These are phyloP conservation scores for Diplazon laetatorius DNA, from an alignment of 2,888 invertebrate genomes.

Conservation along the genomic window DNA sequence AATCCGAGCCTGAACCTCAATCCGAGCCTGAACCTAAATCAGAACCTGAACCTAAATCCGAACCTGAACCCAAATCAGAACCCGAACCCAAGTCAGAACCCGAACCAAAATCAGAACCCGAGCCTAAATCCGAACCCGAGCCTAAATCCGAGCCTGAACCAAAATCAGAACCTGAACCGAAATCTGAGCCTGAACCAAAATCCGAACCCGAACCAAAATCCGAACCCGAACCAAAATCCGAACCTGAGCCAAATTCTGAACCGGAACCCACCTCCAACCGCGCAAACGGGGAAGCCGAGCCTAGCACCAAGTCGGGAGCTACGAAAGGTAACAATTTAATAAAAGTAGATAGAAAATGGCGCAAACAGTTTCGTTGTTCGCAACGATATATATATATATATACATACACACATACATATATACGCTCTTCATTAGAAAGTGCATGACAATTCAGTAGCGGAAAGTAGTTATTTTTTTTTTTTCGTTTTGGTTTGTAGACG, in stretches of 20 bases:
- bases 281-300: slow-evolving; percentile 70
- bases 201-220: slow-evolving; percentile 80
- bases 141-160: slow-evolving; percentile 82
- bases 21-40: slow-evolving; percentile 81
- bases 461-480: no score
- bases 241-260: slow-evolving; percentile 78
- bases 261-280: slow-evolving; percentile 78
- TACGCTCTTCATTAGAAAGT: slow-evolving; percentile 60
- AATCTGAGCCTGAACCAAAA: slow-evolving; percentile 78
- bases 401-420: slow-evolving; percentile 34
- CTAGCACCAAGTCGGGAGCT: slow-evolving; percentile 74
- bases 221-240: slow-evolving; percentile 71
- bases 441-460: slow-evolving; percentile 57
- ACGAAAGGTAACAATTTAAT: slow-evolving; percentile 76
- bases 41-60: slow-evolving; percentile 81
- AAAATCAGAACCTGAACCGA: slow-evolving; percentile 81
- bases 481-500: no score
- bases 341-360: slow-evolving; percentile 29
- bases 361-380: no score
- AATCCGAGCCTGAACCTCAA: slow-evolving; percentile 78
- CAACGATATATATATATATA: no score
- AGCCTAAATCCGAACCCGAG: slow-evolving; percentile 80
- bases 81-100: slow-evolving; percentile 82
- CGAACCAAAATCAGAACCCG: slow-evolving; percentile 83
- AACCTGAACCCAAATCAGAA: slow-evolving; percentile 79